Percentiles rank a stretch among this genome's conserved stretches.
Conservation (phyloP, 2,113 vertebrate genomes). For the Nansenia antarctica region DNA sequence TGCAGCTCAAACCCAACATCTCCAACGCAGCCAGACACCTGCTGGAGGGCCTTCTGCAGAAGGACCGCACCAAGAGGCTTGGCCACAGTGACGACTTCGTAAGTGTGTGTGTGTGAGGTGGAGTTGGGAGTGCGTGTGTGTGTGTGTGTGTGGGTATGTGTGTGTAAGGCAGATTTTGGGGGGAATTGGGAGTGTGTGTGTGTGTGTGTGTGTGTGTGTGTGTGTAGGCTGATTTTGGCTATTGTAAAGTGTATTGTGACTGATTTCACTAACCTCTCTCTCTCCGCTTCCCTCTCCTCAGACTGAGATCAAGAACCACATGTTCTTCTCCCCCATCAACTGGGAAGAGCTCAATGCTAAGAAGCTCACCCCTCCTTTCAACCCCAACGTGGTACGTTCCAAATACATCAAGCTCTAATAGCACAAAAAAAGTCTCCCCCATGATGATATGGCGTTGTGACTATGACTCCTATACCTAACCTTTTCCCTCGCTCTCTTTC, state of each 20-base stretch:
- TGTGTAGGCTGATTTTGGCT: too few relatives aligned
- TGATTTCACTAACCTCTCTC: conserved; percentile 17
- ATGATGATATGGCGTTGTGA: too few relatives aligned
- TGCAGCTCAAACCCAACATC: conserved; percentile 98
- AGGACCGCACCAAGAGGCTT: conserved; percentile 91
- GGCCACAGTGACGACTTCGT: conserved; percentile 96
- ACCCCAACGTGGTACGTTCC: conserved; percentile 94
- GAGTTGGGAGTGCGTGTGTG: conserved; percentile 25
- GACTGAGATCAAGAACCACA: conserved; percentile 96
- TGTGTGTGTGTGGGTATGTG: conserved; percentile 65
- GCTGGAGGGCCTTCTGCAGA: conserved; percentile 94
- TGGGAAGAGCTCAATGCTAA: conserved; percentile 98
- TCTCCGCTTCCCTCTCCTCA: conserved; percentile 68
- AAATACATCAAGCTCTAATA: too few relatives aligned
- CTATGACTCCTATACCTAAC: neutral
- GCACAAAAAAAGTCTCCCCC: too few relatives aligned
- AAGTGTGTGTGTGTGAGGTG: conserved; percentile 67
- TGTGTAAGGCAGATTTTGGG: too few relatives aligned
- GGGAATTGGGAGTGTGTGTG: neutral
- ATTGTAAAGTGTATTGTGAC: too few relatives aligned
- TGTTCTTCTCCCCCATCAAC: conserved; percentile 99
- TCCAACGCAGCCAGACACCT: conserved; percentile 93
- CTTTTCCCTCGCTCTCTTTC: neutral
- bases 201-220: too few relatives aligned
- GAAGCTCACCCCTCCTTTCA: conserved; percentile 98